Base-by-base conservation (phyloP, 2,113 vertebrate species). In the Psettodes erumei region DNA sequence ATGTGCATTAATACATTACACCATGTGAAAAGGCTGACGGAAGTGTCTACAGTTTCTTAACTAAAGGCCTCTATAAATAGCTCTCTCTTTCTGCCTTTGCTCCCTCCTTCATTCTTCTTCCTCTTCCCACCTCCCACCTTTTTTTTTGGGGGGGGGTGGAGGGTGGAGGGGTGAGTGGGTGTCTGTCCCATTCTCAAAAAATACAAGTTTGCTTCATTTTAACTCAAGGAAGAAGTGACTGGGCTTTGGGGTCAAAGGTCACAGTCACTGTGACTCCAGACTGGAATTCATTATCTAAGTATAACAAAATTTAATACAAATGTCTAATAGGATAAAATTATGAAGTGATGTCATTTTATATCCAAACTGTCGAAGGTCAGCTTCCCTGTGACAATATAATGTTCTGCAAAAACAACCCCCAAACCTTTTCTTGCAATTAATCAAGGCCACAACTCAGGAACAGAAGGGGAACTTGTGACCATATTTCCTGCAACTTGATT, bases 31-130 rank as follows among this genome's bases (percentile, higher is more conserved):
- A 70, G 40, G 53, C 9, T 74, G 50, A 42, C 35, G 76, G 58
- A 81, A 53, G 60, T 87, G 77, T 71, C 28, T 51, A 51, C 33
- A 37, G 13, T 81, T 70, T 81, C 63, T 65, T 40, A 43, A 45
- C 35, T 79, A 53, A 80, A 84, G 51, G 60, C 77, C 66, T 79
- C 25, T 16, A 70, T 78, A 75, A 75, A 71, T 61, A 1, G 64
- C 8, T 71, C 9, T 66, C 54, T 79, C 27, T 45, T n/a, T 64
- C 38, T 75, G 42, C 75, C 15, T 68, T 63, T 70, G 54, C 40
- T 69, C 27, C 32, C 11, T 66, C 30, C 27, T 72, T 47, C 27
- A 15, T 65, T 33, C 23, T 43, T 60, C 28, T 18, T 64, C 28
- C 27, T 18, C 10, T 32, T n/a, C 21, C 50, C 50, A 23, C 35